Base-by-base conservation (phyloP, 2,888 invertebrate species). In the Agrochola macilenta region DNA sequence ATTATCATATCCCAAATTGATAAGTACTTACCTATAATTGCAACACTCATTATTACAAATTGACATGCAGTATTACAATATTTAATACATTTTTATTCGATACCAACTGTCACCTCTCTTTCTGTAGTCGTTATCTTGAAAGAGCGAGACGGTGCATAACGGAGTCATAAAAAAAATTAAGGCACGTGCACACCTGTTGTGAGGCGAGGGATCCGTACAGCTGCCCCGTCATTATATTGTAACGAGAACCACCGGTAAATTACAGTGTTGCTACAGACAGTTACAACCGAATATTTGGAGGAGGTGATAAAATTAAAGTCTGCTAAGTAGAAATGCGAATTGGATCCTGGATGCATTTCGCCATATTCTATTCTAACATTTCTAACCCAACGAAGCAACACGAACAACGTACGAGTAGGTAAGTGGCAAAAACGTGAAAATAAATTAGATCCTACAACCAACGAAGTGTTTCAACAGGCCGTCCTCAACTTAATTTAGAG, bases 131-230 rank as follows among this genome's bases (percentile, higher is more conserved):
- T 87, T 90, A 84, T 88, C 82, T 76, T 69, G 85, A 69, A 86
- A 69, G 82, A 92, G 87, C 61, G 88, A 89, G 91, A 90, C 68
- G 84, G 86, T 61, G 83, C 76, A 82, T 76, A 85, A 74, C 26
- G 64, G 54, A 78, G 73, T 70, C 65, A 78, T 81, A 84, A 87
- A 88, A 87, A 87, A 88, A 82, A 60, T 71, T 68, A 84, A 86
- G 92, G 90, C 94, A 91, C 93, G 94, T 92, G 93, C 91, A 91
- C 95, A 95, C 95, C 95, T 95, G 95, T 93, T 92, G 89, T 84
- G 83, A 79, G 84, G 83, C 85, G 85, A 84, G 83, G 81, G 86
- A 88, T 75, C 76, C 84, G 86, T 74, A 87, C 95, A 95, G 92
- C 95, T 95, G 95, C 89, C 90, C 87, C 79, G 87, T 90, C 89